phyloP scores from a whole-genome alignment of 2,888 invertebrate species.

The Cephonodes hylas region DNA sequence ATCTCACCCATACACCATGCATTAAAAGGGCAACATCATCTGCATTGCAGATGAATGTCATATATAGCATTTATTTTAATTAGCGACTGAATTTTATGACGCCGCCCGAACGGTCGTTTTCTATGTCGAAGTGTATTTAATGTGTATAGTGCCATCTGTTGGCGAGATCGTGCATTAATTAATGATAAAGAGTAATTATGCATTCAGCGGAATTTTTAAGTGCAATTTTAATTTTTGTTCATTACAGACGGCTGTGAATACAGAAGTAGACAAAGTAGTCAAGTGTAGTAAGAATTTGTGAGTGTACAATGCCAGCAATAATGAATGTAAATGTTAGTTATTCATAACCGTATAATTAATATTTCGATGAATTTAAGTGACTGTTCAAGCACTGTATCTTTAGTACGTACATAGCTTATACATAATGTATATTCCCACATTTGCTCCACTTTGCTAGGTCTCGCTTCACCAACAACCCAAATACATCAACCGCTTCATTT shows the following conservation, averaged over 20 bases:
- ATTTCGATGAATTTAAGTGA: no score
- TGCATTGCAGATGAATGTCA: conserved; percentile 61
- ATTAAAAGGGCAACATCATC: conserved; percentile 54
- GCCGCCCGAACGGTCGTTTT: background rate
- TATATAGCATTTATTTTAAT: conserved; percentile 50
- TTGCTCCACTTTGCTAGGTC: no score
- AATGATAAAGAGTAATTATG: background rate
- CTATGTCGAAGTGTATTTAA: conserved; percentile 3
- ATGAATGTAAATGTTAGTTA: background rate
- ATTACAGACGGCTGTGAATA: no score
- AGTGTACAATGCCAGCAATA: background rate
- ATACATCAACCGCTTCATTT: no score
- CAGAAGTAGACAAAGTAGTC: no score
- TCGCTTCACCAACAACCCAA: no score
- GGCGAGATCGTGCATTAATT: background rate
- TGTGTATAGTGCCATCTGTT: background rate
- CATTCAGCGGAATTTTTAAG: background rate
- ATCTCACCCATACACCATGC: conserved; percentile 26
- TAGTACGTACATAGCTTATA: no score
- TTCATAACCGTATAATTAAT: no score
- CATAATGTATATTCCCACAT: no score
- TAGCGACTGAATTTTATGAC: conserved; percentile 33
- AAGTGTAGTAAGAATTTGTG: no score
- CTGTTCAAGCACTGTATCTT: no score
- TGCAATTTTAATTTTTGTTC: background rate